phyloP scores from a whole-genome alignment of 2,113 vertebrate species.

The Ciconia maguari region DNA sequence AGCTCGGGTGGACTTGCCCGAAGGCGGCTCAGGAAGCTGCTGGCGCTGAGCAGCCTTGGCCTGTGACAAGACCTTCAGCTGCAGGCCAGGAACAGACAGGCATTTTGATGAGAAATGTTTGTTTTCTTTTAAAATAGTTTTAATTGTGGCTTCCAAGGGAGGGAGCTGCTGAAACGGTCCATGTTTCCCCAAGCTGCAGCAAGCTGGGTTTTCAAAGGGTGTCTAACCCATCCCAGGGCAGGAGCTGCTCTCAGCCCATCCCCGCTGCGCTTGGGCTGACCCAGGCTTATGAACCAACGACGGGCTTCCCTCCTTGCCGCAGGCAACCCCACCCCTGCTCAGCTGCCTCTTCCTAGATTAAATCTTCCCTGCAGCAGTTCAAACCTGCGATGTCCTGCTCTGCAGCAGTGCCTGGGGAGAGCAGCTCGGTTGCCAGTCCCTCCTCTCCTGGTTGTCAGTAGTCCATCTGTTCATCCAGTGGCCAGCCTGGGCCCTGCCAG shows the following conservation, averaged over 20 bases:
- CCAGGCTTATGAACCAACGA: accelerated
- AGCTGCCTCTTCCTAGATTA: neutral
- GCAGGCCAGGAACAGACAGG: neutral
- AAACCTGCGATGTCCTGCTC: neutral
- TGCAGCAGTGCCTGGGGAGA: neutral
- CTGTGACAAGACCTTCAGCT: too few relatives aligned
- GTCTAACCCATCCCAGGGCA: neutral
- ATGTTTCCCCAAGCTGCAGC: neutral
- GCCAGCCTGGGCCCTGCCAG: neutral
- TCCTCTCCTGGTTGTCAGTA: neutral
- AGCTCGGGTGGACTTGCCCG: neutral
- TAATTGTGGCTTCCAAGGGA: conserved; percentile 7
- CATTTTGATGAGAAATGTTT: conserved; percentile 6
- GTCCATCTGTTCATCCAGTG: neutral
- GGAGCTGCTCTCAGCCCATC: neutral
- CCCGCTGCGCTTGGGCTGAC: accelerated
- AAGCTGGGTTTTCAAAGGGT: neutral
- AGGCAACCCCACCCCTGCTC: neutral
- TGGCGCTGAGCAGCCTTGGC: neutral
- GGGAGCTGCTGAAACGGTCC: neutral
- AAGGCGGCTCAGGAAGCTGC: neutral
- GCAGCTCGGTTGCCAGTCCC: accelerated
- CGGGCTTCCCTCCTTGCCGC: neutral
- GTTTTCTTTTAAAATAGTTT: conserved; percentile 33
- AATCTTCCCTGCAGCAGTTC: neutral